Percentiles rank a stretch among this genome's conserved stretches.
phyloP scores from a whole-genome alignment of 2,113 vertebrate species.

The Rana temporaria region DNA sequence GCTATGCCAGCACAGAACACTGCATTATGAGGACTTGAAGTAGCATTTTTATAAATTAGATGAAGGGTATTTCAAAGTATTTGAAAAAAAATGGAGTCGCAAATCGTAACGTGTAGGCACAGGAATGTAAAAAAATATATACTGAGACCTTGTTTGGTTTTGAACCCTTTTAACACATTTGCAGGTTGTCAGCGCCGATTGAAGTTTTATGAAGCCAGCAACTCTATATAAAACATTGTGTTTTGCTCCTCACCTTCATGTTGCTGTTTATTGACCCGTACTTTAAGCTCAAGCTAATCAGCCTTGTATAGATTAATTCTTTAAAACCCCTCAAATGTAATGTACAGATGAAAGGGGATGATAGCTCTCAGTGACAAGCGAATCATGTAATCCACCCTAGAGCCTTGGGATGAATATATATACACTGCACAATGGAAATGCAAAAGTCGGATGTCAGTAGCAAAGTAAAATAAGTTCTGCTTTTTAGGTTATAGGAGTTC shows the following conservation, averaged over 20 bases:
- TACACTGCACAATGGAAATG: background rate
- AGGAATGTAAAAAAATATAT: no score
- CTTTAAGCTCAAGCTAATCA: background rate
- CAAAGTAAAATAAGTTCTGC: no score
- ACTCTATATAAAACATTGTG: background rate
- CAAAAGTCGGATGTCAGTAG: no score
- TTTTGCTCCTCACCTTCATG: background rate
- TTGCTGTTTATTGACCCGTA: background rate
- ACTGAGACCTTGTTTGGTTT: no score
- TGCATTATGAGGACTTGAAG: no score
- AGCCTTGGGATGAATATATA: background rate
- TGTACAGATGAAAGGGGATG: constrained; percentile 24
- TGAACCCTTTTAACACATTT: no score
- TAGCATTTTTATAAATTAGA: no score
- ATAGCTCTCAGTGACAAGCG: constrained; percentile 6
- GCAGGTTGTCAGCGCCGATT: background rate
- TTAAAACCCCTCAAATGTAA: constrained; percentile 8
- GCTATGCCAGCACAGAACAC: no score
- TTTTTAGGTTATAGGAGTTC: no score
- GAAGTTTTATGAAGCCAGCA: background rate
- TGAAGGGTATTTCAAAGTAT: no score
- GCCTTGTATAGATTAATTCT: constrained; percentile 34
- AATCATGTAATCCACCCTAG: constrained; percentile 12
- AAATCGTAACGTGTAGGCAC: no score
- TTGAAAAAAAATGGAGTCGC: no score